phyloP scores from a whole-genome alignment of 2,797 vertebrate species.

The Sebastes goodei region DNA sequence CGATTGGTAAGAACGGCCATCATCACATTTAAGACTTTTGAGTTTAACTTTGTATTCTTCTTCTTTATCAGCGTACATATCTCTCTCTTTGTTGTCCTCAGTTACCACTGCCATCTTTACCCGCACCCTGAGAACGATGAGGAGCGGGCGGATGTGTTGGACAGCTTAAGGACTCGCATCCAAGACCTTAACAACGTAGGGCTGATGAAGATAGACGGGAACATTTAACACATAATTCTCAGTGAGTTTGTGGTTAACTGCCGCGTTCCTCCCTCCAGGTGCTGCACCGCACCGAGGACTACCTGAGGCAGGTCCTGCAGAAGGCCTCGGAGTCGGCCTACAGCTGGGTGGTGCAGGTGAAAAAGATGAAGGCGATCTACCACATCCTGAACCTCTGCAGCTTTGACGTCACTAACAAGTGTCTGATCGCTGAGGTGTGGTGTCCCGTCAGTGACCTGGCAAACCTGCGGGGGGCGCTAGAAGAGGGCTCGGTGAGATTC shows the following conservation, averaged over 20 bases:
- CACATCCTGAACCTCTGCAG: constrained; percentile 97
- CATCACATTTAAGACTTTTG: background rate
- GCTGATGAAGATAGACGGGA: constrained; percentile 45
- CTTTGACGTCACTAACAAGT: constrained; percentile 98
- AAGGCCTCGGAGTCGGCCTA: constrained; percentile 92
- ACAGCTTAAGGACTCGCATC: constrained; percentile 91
- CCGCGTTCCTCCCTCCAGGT: constrained; percentile 81
- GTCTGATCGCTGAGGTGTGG: constrained; percentile 98
- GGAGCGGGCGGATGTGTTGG: constrained; percentile 89
- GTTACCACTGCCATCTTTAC: constrained; percentile 97
- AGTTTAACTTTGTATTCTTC: background rate
- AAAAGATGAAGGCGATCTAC: constrained; percentile 99
- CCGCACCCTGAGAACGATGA: constrained; percentile 91
- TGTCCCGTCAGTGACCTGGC: constrained; percentile 91
- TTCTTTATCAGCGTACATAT: background rate
- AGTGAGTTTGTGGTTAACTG: background rate
- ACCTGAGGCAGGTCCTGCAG: constrained; percentile 92
- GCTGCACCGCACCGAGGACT: constrained; percentile 94
- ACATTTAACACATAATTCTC: background rate
- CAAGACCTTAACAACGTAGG: constrained; percentile 93
- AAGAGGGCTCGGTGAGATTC: constrained; percentile 91
- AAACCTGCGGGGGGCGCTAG: constrained; percentile 88
- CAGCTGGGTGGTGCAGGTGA: constrained; percentile 92
- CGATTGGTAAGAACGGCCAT: constrained; percentile 87
- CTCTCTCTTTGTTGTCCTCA: constrained; percentile 47